Evolutionary conservation across 2,113 vertebrate species (phyloP).

Genomic region (Podarcis muralis): DNA sequence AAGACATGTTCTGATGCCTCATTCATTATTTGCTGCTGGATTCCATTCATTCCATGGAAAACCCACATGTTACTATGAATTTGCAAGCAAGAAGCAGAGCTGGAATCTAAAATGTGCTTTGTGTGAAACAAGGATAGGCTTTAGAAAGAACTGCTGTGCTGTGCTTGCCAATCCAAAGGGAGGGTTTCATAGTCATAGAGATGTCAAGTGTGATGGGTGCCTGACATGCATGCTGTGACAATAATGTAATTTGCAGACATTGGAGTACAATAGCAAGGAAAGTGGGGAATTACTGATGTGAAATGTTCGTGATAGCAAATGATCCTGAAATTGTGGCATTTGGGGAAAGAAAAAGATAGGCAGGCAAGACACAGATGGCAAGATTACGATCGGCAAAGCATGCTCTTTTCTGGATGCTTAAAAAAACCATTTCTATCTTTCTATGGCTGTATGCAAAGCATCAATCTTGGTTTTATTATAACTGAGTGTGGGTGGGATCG

Average conservation of each 20-base stretch:
- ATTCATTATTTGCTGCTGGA: neutral
- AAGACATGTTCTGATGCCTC: neutral
- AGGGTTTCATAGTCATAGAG: neutral
- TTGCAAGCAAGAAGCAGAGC: constrained; percentile 23
- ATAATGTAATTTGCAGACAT: neutral
- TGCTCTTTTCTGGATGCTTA: neutral
- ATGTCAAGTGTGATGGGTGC: neutral
- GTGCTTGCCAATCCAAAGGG: constrained; percentile 11
- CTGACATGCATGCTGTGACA: constrained; percentile 48
- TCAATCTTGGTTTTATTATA: neutral
- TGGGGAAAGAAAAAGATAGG: neutral
- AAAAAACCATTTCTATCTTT: neutral
- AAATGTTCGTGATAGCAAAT: constrained; percentile 14
- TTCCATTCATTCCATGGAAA: neutral
- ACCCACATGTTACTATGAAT: neutral
- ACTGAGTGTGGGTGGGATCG: neutral
- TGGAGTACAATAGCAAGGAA: neutral
- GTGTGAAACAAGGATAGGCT: neutral
- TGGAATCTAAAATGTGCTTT: neutral
- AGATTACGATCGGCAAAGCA: fast-evolving
- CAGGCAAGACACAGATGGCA: neutral
- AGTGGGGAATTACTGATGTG: constrained; percentile 29
- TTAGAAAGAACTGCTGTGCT: neutral
- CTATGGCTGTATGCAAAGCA: neutral
- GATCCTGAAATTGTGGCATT: neutral